Conservation (phyloP, 2,888 invertebrate genomes). For the Oscheius onirici region DNA sequence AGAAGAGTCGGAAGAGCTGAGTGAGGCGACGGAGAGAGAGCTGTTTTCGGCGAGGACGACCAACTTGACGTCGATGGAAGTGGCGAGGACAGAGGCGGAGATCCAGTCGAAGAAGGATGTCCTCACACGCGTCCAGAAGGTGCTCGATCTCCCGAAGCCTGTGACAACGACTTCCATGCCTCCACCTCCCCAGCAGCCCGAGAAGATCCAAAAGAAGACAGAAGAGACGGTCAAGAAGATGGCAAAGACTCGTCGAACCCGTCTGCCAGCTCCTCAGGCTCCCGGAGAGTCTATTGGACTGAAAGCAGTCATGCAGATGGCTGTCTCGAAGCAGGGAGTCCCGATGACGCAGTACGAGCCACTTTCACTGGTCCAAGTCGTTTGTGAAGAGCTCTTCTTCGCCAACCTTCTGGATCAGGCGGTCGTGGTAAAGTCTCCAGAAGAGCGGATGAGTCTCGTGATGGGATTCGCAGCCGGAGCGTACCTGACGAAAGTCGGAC, state of each 20-base stretch:
- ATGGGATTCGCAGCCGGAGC: slow-evolving; percentile 93
- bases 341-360: slow-evolving; percentile 29
- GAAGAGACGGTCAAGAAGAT: not conserved
- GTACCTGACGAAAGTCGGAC: slow-evolving; percentile 90
- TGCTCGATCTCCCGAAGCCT: not conserved
- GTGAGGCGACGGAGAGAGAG: not conserved
- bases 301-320: slow-evolving; percentile 8
- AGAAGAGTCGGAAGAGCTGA: not conserved
- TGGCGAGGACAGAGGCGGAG: not conserved
- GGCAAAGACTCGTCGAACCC: not conserved
- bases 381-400: slow-evolving; percentile 18
- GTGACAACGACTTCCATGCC: not conserved
- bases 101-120: not conserved
- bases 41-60: not conserved
- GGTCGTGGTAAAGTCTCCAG: not conserved
- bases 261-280: not conserved
- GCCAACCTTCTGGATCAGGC: slow-evolving; percentile 22
- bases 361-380: slow-evolving; percentile 2
- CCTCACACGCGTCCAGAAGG: not conserved
- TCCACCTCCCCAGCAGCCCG: not conserved
- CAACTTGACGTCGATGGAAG: slow-evolving; percentile 14
- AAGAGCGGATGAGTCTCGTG: slow-evolving; percentile 70
- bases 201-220: not conserved
- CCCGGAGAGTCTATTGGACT: slow-evolving; percentile 11
- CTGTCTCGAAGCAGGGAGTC: not conserved